Conservation (phyloP, 2,888 invertebrate species). For the Acleris cristana region DNA sequence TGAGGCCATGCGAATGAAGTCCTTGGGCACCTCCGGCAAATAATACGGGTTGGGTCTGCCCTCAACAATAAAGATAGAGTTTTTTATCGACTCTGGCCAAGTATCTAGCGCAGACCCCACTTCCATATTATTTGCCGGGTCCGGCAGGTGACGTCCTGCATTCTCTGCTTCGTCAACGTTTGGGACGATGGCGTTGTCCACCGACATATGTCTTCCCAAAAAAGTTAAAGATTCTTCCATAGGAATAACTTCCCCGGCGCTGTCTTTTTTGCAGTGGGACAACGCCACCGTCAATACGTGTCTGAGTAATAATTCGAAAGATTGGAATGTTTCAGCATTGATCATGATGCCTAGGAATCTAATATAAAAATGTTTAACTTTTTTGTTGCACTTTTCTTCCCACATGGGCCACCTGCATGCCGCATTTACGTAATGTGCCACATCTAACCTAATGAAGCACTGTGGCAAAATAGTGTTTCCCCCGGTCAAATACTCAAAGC, state of each 20-base stretch:
- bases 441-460: background rate
- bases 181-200: background rate
- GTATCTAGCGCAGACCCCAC: background rate
- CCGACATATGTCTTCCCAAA: background rate
- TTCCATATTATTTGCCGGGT: background rate
- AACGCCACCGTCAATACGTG: background rate
- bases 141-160: background rate
- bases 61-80: background rate
- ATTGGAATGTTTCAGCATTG: background rate
- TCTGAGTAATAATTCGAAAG: too few relatives aligned
- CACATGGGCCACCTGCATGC: conserved; percentile 1
- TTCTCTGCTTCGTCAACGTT: background rate
- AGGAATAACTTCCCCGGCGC: background rate
- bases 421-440: background rate
- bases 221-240: background rate
- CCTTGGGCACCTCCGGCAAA: background rate
- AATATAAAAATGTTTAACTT: background rate
- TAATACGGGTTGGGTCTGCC: conserved; percentile 3
- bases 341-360: background rate
- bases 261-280: conserved; percentile 3
- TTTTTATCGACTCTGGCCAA: background rate
- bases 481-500: background rate
- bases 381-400: background rate
- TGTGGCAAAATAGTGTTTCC: background rate
- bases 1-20: background rate